Base-by-base conservation (phyloP, 2,888 invertebrate species). In the Deilephila porcellus region DNA sequence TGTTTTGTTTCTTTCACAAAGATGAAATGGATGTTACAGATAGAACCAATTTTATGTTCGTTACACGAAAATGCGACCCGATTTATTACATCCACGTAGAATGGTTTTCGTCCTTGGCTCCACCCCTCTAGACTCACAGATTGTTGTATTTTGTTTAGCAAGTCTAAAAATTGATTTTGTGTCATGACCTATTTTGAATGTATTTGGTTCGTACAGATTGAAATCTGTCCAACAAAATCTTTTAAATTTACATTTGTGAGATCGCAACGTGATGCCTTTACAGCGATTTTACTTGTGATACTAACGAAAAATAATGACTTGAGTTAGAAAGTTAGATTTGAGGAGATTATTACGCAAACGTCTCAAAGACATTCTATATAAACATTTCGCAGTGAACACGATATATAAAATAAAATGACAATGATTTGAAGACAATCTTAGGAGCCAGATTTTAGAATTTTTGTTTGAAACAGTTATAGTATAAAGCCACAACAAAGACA, bases 1-100 rank as follows among this genome's bases (percentile, higher is more conserved):
- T 52, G 67, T 67, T 67, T 67, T 67, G 67, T 67, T 67, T 67
- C 67, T 67, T 52, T 29, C 67, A 25, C 67, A 25, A 67, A 67
- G 45, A 67, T 67, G 67, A 67, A 67, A 67, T 67, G 67, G 67
- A 67, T 67, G 67, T 52, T 67, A 67, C 67, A 67, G 52, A 67
- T 67, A 67, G 45, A 67, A 67, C 45, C 67, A 67, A 67, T 67
- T 67, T 67, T 67, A 67, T 67, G 67, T 67, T 67, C 67, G 52
- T 25, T 67, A 52, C 52, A 52, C 67, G 67, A 67, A 67, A 67
- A 67, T 67, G 67, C 52, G 67, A 29, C 67, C 25, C 67, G 67
- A 67, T 67, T 67, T 67, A 25, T 67, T 45, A 67, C 45, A 52
- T 67, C 45, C 67, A 52, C 45, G 45, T 52, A n/a, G 63, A 63